Percentiles rank a stretch among this genome's conserved stretches.
Evolutionary conservation across 2,113 vertebrate species (phyloP).

Genomic region (Macaca mulatta): DNA sequence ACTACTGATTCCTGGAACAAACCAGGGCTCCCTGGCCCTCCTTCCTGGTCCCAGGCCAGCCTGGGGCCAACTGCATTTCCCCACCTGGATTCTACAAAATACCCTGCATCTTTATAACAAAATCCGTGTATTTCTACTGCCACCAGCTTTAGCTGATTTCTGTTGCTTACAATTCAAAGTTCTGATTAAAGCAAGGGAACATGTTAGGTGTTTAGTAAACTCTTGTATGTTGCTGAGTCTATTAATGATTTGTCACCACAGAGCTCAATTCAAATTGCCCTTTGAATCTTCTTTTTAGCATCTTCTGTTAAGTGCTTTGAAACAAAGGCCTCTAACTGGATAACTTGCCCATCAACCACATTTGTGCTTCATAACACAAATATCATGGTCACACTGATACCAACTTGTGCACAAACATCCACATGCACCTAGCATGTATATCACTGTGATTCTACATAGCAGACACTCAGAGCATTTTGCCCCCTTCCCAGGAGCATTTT

Average conservation of each 20-base stretch:
- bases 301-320: neutral
- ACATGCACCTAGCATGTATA: accelerated
- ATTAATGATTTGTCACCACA: neutral
- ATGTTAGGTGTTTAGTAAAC: neutral
- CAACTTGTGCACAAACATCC: neutral
- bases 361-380: neutral
- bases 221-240: neutral
- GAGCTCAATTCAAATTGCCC: neutral
- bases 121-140: neutral
- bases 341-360: neutral
- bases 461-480: neutral
- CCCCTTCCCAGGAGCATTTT: neutral
- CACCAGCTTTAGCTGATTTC: neutral
- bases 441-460: neutral
- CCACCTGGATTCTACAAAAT: neutral
- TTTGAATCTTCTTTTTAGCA: neutral
- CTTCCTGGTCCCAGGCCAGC: neutral
- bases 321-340: neutral
- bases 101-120: neutral
- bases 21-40: neutral
- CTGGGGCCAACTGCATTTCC: neutral
- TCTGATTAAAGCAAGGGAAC: neutral
- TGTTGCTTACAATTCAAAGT: neutral
- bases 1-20: neutral
- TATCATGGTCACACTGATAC: neutral